Conservation (phyloP, 2,113 vertebrate species). For the Callipepla californica region DNA sequence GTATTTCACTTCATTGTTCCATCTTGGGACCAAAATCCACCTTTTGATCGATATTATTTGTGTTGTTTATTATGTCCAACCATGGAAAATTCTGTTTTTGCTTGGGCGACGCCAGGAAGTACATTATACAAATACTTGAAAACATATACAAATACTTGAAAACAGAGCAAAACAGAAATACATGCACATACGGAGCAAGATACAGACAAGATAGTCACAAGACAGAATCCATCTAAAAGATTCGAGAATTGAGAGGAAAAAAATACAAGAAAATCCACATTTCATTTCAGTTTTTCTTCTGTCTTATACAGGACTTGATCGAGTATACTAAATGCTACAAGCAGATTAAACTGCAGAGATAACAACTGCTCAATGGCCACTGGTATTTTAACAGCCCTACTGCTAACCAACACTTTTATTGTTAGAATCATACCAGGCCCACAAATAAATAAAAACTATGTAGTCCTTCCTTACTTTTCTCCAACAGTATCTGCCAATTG, state of each 20-base stretch:
- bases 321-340: background rate
- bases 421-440: background rate
- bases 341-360: background rate
- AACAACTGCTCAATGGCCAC: background rate
- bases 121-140: background rate
- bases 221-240: background rate
- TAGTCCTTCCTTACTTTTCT: background rate
- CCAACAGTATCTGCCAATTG: constrained; percentile 10
- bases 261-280: background rate
- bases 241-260: background rate
- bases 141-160: too few relatives aligned
- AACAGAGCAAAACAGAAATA: background rate
- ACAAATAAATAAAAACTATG: rapidly evolving
- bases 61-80: background rate
- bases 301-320: background rate
- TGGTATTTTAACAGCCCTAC: background rate
- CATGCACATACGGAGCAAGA: background rate
- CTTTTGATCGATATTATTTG: background rate
- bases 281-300: background rate
- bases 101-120: background rate
- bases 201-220: background rate
- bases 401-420: background rate
- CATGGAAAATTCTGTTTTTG: background rate
- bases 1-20: background rate
- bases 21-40: background rate